Evolutionary conservation across 2,888 invertebrate species (phyloP).

Genomic region (Mythimna lalbum): DNA sequence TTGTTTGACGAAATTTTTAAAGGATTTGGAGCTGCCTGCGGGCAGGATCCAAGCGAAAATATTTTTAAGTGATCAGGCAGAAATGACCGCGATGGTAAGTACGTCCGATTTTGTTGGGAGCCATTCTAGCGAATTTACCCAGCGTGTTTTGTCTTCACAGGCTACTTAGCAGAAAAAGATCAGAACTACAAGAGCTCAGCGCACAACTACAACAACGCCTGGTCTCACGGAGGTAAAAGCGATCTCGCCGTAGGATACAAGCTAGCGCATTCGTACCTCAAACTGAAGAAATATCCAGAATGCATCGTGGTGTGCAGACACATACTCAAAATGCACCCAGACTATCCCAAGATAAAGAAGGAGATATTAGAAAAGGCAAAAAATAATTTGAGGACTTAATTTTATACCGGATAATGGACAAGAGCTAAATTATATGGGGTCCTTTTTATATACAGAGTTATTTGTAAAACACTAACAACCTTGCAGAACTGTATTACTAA

Average conservation of each 20-base stretch:
- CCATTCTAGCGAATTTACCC: neutral
- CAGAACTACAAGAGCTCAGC: constrained; percentile 97
- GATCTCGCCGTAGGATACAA: constrained; percentile 98
- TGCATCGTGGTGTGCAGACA: constrained; percentile 97
- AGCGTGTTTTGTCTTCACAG: constrained; percentile 79
- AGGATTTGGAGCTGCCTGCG: too few species aligned
- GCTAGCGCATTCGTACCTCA: constrained; percentile 97
- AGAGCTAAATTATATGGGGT: neutral
- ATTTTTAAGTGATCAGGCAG: too few species aligned
- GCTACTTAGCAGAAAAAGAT: constrained; percentile 97
- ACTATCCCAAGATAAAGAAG: constrained; percentile 97
- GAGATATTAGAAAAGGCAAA: constrained; percentile 98
- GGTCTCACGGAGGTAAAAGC: constrained; percentile 95
- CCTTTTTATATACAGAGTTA: too few species aligned
- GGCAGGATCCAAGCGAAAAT: too few species aligned
- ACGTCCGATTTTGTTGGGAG: too few species aligned
- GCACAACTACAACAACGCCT: constrained; percentile 95
- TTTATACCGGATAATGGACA: neutral
- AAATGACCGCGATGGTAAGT: too few species aligned
- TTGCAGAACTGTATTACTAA: too few species aligned
- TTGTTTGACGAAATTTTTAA: too few species aligned
- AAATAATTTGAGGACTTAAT: constrained; percentile 93
- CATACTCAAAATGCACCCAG: constrained; percentile 95
- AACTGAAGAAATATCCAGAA: constrained; percentile 96
- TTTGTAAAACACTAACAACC: too few species aligned